Evolutionary conservation across 2,797 vertebrate genomes (phyloP), one percentile per base, ranked within the genome.

Genomic region (Lycodopsis pacificus): DNA sequence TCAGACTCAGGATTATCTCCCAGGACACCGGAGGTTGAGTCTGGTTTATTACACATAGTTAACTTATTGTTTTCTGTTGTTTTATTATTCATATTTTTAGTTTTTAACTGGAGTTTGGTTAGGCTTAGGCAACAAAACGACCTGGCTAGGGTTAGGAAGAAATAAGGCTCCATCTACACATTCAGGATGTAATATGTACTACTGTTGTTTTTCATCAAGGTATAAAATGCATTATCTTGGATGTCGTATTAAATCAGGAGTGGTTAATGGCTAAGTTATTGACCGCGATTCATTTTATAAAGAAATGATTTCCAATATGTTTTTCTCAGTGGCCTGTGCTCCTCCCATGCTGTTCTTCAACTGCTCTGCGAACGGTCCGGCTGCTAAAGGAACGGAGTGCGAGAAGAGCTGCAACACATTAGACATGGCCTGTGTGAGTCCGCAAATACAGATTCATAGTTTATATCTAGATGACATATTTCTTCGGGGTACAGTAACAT

Each of bases 391-490:
- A 46, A 83, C 90, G 1, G 96, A 96, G 84, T 98, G 97, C 44
- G 95, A 96, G 71, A 95, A 96, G 78, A 97, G 96, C 85, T 98
- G 97, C 82, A 92, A 92, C 64, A 95, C 91, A 0, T 86, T 97
- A 58, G 96, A 97, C 57, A 93, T 95, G 87, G 88, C 93, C 25
- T 98, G 97, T 80, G 97, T 98, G 91, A 97, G 97, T 96, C 14
- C 42, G 25, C 12, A 73, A 51, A 61, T 53, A 38, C n/a, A 25
- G 11, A 70, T 62, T 5, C 22, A 34, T 42, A 38, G 11, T 34
- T 56, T 12, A 32, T 63, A 22, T 30, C 7, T 53, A 13, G 9
- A 36, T 57, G 30, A 67, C 4, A 30, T n/a, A 40, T 48, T 42
- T 34, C 4, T 22, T 4, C 40, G 2, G 22, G n/a, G 14, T 66